Evolutionary conservation across 2,797 vertebrate genomes (phyloP), one percentile per base, ranked within the genome.

Genomic region (Rhinatrema bivittatum): DNA sequence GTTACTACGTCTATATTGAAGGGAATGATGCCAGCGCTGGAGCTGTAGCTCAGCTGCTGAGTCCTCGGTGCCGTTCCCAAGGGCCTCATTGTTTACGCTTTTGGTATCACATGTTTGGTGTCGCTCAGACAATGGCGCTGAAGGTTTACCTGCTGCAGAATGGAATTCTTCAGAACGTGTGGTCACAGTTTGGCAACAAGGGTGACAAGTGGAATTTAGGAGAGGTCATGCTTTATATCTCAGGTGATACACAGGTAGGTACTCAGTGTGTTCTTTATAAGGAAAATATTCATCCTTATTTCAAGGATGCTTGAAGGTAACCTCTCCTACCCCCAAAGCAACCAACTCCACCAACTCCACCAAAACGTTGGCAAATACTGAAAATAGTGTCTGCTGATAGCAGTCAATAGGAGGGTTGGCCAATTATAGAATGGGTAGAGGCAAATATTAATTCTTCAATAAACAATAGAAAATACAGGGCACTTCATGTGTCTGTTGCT

Each of bases 21-120:
- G n/a, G n/a, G n/a, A n/a, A n/a, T 9, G 39, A 40, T 5, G 62
- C 40, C 20, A 38, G 38, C 5, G 45, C 57, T 8, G 85, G 84
- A 27, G 75, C 78, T 46, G 63, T 76, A 2, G 82, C 83, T 16
- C 66, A 70, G 2, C 53, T 90, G 46, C n/a, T 76, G 54, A 89
- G 84, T 25, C 65, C 78, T 0, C 15, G 7, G n/a, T 91, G 89
- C 46, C 34, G 46, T 12, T 52, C 47, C 5, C 22, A 40, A 11
- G 79, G 79, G 32, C 60, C 67, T 1, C 50, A 82, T 43, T 90
- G 89, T 60, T 63, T 91, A 51, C 39, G 60, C 22, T 89, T 90
- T 68, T 89, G 87, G 87, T 89, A 89, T 56, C 73, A 89, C 52
- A 84, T 90, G 81, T 78, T 82, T 2, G 88, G 89, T 10, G 47